Conservation (phyloP, 2,113 vertebrate species). For the Rostratula benghalensis region DNA sequence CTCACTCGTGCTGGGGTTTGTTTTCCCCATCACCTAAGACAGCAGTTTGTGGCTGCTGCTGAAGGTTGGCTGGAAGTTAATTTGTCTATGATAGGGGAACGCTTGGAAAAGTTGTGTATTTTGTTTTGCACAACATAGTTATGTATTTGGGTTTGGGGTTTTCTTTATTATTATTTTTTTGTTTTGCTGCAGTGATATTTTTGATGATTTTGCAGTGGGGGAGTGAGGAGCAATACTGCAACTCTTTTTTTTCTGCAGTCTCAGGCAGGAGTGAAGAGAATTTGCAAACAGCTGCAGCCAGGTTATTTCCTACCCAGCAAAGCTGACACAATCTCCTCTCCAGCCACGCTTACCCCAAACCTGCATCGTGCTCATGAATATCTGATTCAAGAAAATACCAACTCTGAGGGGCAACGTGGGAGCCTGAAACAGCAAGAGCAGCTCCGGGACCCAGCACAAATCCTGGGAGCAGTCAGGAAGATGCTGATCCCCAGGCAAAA, state of each 20-base stretch:
- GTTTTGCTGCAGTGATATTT: background rate
- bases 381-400: background rate
- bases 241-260: background rate
- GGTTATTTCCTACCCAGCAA: background rate
- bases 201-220: background rate
- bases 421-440: background rate
- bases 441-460: background rate
- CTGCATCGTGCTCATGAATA: accelerated
- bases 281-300: background rate
- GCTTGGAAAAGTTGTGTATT: background rate
- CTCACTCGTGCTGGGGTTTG: background rate
- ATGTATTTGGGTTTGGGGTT: background rate
- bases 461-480: background rate
- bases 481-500: background rate
- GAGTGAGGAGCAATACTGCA: background rate
- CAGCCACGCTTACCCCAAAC: accelerated
- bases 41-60: background rate
- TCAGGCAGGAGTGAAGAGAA: background rate
- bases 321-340: accelerated
- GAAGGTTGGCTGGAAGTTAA: background rate
- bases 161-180: background rate
- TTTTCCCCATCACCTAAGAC: background rate
- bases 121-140: background rate
- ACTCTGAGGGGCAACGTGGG: accelerated
- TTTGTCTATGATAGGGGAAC: background rate